These are phyloP conservation scores for Adrianichthys oophorus DNA, from an alignment of 2,797 vertebrate genomes.

Conservation along the genomic window DNA sequence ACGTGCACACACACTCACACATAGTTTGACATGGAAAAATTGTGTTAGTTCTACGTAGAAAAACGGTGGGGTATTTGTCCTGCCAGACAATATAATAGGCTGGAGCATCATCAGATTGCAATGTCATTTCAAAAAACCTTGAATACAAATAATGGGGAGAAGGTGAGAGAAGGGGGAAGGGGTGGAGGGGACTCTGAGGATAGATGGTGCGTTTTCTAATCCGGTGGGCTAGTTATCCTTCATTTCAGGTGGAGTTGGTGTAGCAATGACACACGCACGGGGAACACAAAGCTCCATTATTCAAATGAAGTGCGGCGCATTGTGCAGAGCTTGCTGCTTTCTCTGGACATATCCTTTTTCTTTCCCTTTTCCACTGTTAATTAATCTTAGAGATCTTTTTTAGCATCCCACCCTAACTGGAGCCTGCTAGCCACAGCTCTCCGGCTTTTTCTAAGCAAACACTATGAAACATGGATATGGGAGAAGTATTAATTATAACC, in stretches of 20 bases:
- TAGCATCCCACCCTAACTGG: slow-evolving; percentile 55
- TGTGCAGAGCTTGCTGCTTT: slow-evolving; percentile 79
- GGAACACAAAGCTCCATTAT: slow-evolving; percentile 71
- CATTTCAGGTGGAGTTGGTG: slow-evolving; percentile 82
- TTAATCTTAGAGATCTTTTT: slow-evolving; percentile 81
- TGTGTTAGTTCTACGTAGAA: slow-evolving; percentile 99
- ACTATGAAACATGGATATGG: slow-evolving; percentile 81
- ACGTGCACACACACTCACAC: slow-evolving; percentile 30
- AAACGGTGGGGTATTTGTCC: slow-evolving; percentile 99
- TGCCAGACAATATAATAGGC: slow-evolving; percentile 99
- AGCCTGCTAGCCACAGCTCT: slow-evolving; percentile 48
- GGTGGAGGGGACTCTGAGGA: slow-evolving; percentile 66
- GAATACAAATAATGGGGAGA: slow-evolving; percentile 97
- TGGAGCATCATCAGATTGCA: slow-evolving; percentile 99
- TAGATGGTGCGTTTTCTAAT: slow-evolving; percentile 93
- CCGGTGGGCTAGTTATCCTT: slow-evolving; percentile 92
- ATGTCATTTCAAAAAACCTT: slow-evolving; percentile 99
- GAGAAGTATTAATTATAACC: slow-evolving; percentile 83
- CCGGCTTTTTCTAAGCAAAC: slow-evolving; percentile 77
- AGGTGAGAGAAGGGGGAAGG: slow-evolving; percentile 2
- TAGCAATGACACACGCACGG: slow-evolving; percentile 60
- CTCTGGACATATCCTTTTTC: slow-evolving; percentile 74
- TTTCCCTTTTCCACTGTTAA: slow-evolving; percentile 72
- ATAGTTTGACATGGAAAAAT: slow-evolving; percentile 97
- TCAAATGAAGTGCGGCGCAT: slow-evolving; percentile 80